A percentile compares a stretch with the other conserved stretches of the same genome.
phyloP scores from a whole-genome alignment of 2,797 vertebrate species.

The Nothura maculosa region DNA sequence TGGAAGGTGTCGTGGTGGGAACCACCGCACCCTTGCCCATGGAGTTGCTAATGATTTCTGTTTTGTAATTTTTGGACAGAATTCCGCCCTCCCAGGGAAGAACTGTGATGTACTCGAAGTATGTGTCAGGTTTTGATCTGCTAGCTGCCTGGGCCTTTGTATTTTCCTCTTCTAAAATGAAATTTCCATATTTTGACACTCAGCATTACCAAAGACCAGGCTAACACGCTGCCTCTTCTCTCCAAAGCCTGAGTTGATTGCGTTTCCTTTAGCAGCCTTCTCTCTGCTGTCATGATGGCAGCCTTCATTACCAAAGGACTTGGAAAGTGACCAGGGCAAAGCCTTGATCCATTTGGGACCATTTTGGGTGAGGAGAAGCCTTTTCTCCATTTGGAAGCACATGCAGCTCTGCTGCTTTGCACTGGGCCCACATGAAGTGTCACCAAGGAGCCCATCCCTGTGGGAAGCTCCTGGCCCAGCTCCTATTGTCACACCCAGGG shows the following conservation, averaged over 20 bases:
- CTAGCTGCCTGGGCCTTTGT: not conserved
- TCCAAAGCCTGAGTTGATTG: not conserved
- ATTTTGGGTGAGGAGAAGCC: not conserved
- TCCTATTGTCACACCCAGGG: too few species aligned
- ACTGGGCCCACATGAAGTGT: not conserved
- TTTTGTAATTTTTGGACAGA: not conserved
- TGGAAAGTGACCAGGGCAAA: not conserved
- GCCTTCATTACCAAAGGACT: not conserved
- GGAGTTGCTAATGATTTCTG: not conserved
- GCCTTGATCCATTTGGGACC: too few species aligned
- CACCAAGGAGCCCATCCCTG: accelerated
- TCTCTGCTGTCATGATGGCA: not conserved
- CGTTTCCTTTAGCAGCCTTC: not conserved
- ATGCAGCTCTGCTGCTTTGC: not conserved
- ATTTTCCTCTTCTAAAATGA: not conserved
- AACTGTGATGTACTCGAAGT: not conserved
- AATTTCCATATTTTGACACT: not conserved
- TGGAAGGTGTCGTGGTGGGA: slow-evolving; percentile 25
- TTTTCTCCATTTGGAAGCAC: not conserved
- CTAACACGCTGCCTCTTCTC: accelerated
- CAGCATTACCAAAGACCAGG: not conserved
- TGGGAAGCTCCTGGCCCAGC: not conserved
- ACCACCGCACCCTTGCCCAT: not conserved
- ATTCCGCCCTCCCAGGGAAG: not conserved
- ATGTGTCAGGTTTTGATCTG: not conserved